These are phyloP conservation scores for Anthoscopus minutus DNA, from an alignment of 2,113 vertebrate species.

Conservation along the genomic window DNA sequence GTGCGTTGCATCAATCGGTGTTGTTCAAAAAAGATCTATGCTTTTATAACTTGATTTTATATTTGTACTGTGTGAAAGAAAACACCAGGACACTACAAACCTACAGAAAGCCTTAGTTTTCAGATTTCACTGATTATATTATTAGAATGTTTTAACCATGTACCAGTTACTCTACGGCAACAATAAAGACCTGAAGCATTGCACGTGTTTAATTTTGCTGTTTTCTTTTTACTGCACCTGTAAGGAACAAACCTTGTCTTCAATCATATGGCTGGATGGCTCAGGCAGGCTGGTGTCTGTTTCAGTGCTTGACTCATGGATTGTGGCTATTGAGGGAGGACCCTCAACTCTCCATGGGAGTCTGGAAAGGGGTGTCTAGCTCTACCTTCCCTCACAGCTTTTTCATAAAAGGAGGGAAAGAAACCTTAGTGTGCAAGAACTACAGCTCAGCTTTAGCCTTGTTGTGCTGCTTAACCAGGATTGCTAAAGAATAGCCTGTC, in stretches of 20 bases:
- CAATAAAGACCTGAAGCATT: conserved; percentile 69
- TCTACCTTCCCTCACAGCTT: not conserved
- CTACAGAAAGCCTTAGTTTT: conserved; percentile 73
- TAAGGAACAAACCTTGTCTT: not conserved
- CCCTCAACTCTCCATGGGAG: not conserved
- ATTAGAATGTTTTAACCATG: conserved; percentile 57
- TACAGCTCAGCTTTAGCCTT: not conserved
- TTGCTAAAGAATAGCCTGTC: not conserved
- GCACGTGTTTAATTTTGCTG: not conserved
- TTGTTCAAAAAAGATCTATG: conserved; percentile 18
- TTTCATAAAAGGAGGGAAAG: not conserved
- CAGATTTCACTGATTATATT: conserved; percentile 21
- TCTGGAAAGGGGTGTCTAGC: not conserved
- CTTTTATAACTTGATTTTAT: conserved; percentile 66
- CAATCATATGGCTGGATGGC: accelerated
- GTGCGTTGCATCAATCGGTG: not conserved
- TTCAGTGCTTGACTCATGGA: not conserved
- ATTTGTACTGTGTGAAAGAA: conserved; percentile 45
- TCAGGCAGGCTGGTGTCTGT: accelerated
- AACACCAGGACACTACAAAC: conserved; percentile 58
- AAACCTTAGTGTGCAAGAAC: not conserved
- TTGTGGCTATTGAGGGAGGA: not conserved
- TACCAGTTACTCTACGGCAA: conserved; percentile 43
- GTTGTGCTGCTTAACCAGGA: not conserved
- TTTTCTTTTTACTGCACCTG: not conserved